phyloP scores from a whole-genome alignment of 2,797 vertebrate genomes.

The Pseudopleuronectes americanus region DNA sequence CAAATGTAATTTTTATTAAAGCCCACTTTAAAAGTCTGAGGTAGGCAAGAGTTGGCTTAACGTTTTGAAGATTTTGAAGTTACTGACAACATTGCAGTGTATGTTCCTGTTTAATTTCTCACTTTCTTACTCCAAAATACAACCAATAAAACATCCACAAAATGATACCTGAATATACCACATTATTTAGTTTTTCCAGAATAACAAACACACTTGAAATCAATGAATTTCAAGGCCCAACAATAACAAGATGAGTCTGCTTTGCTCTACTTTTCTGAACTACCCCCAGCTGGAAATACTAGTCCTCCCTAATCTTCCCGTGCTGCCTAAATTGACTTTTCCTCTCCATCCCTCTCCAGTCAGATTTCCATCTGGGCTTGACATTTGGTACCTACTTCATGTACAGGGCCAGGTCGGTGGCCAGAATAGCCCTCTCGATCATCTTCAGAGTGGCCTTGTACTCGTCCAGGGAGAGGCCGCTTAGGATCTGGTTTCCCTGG shows the following conservation, averaged over 20 bases:
- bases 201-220: too few species aligned
- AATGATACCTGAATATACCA: neutral
- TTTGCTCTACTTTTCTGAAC: neutral
- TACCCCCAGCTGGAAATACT: neutral
- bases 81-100: too few species aligned
- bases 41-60: too few species aligned
- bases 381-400: conserved; percentile 91
- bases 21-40: too few species aligned
- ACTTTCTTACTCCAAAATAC: too few species aligned
- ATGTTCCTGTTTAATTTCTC: too few species aligned
- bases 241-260: neutral
- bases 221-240: neutral
- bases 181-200: too few species aligned
- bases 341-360: conserved; percentile 11
- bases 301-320: neutral
- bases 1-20: too few species aligned
- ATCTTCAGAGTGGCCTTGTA: conserved; percentile 95
- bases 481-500: conserved; percentile 97
- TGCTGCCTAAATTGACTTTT: neutral
- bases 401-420: conserved; percentile 96
- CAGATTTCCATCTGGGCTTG: conserved; percentile 56
- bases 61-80: too few species aligned
- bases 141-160: too few species aligned
- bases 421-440: conserved; percentile 96
- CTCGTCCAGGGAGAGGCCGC: conserved; percentile 93